phyloP scores from a whole-genome alignment of 2,888 invertebrate species.

The Myopa testacea region DNA sequence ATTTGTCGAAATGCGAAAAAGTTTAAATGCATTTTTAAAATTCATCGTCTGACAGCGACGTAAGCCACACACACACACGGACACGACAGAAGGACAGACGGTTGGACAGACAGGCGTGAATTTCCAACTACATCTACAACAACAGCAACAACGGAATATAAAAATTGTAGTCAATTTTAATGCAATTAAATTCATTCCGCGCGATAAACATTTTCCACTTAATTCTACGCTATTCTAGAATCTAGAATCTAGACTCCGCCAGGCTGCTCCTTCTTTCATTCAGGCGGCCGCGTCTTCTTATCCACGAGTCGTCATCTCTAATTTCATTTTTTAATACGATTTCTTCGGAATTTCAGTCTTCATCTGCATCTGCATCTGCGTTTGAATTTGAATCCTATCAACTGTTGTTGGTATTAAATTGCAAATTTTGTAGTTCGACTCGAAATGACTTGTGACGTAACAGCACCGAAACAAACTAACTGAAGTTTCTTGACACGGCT shows the following conservation, averaged over 20 bases:
- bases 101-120: too few relatives aligned
- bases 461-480: too few relatives aligned
- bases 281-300: neutral
- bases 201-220: constrained; percentile 43
- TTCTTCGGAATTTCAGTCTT: neutral
- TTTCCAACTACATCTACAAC: too few relatives aligned
- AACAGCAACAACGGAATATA: neutral
- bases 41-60: constrained; percentile 23
- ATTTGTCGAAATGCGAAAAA: constrained; percentile 17
- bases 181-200: constrained; percentile 52
- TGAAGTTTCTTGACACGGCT: too few relatives aligned
- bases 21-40: constrained; percentile 24
- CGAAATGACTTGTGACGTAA: too few relatives aligned
- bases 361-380: neutral
- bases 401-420: constrained; percentile 8
- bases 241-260: neutral
- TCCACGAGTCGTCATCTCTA: constrained; percentile 7
- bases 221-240: neutral
- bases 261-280: neutral
- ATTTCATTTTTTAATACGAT: constrained; percentile 21
- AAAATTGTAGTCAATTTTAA: constrained; percentile 44
- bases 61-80: constrained; percentile 9
- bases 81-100: neutral
- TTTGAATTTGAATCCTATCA: neutral
- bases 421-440: neutral